Percentiles rank a stretch among this genome's conserved stretches.
phyloP scores from a whole-genome alignment of 2,888 invertebrate genomes.

The Tupiocoris notatus region DNA sequence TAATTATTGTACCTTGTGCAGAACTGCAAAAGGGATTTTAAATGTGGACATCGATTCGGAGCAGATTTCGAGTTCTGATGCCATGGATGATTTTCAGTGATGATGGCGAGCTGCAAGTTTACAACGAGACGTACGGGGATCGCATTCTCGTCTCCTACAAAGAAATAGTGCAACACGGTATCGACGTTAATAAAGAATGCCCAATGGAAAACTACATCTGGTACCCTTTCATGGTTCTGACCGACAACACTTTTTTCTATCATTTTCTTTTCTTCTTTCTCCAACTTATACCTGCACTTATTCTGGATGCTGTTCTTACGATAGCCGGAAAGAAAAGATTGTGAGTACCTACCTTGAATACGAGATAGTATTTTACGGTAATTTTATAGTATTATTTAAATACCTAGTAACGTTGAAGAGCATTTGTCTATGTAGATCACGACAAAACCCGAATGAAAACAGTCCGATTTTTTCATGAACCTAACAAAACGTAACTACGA shows the following conservation, averaged over 20 bases:
- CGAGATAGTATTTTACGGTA: too few species aligned
- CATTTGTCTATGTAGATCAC: too few species aligned
- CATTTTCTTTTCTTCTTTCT: conserved; percentile 31
- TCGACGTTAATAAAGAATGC: not conserved
- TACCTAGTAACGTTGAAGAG: too few species aligned
- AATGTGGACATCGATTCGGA: too few species aligned
- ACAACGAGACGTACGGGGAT: conserved; percentile 14
- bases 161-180: conserved; percentile 11
- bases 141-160: not conserved
- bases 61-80: too few species aligned
- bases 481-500: too few species aligned
- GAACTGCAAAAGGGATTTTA: too few species aligned
- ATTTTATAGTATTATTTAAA: too few species aligned
- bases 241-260: conserved; percentile 26
- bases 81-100: conserved; percentile 2
- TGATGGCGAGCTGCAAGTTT: conserved; percentile 23
- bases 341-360: too few species aligned
- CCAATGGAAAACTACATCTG: conserved; percentile 40
- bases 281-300: conserved; percentile 37
- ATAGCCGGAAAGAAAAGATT: conserved; percentile 15
- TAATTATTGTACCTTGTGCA: too few species aligned
- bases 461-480: too few species aligned
- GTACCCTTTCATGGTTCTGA: conserved; percentile 42
- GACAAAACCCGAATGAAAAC: too few species aligned
- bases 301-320: conserved; percentile 24